Base-by-base conservation (phyloP, 1,140 invertebrate species). In the Cotesia typhae region DNA sequence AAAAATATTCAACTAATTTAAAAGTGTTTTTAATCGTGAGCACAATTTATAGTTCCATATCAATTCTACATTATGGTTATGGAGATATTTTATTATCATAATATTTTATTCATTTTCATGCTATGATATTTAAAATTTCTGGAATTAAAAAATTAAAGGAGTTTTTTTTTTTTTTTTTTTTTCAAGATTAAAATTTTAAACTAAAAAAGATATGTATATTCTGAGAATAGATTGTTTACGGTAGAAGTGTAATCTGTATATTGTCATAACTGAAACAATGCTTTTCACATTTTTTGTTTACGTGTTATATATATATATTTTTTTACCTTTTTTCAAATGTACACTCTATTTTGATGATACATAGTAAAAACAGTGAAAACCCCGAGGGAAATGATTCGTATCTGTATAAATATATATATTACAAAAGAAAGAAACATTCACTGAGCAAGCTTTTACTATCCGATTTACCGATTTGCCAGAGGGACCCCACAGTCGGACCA, bases 381-480 rank as follows among this genome's bases (percentile, higher is more conserved):
- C 60, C 51, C 28, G 41, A 17, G 38, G 41, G 41, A 28, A 51
- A 52, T 35, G 41, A 53, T 10, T 51, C 41, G 6, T 37, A 28
- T 67, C 20, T 7, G 52, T 9, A 67, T 10, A 52, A 51, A 38
- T 28, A 28, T 28, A 28, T 28, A 28, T 28, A 28, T 28, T 28
- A 28, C 28, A 28, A 28, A 28, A 28, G 28, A 28, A 28, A 28
- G 28, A 1, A 51, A 35, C 17, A 35, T 35, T 17, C 28, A 36
- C 65, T 20, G 20, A 59, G 57, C 57, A 59, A 59, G 57, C 57
- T 59, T 59, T 59, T 28, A 28, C 12, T 53, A 51, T 52, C 41
- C 65, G 65, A 52, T 52, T 53, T 68, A 28, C 67, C 67, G 53
- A 10, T 52, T 53, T 68, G 52, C 67, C 67, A 36, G 28, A 38